phyloP scores from a whole-genome alignment of 2,113 vertebrate genomes.

The Marcusenius ussheri region DNA sequence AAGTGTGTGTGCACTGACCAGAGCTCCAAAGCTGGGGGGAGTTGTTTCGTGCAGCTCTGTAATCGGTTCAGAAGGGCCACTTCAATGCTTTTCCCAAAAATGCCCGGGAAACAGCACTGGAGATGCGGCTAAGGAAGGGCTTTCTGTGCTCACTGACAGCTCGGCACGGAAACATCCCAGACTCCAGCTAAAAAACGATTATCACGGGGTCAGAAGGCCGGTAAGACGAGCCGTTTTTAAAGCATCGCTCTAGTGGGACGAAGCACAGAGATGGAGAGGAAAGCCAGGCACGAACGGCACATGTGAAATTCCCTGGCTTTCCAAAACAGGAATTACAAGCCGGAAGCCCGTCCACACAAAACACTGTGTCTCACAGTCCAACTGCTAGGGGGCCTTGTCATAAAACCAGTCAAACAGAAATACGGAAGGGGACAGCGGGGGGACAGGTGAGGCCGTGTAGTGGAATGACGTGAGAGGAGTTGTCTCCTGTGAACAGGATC shows the following conservation, averaged over 20 bases:
- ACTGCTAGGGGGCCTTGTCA: neutral
- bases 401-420: neutral
- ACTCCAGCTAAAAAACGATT: neutral
- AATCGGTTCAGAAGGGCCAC: neutral
- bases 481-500: neutral
- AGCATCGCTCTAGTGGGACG: neutral
- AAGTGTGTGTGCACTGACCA: neutral
- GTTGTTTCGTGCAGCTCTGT: neutral
- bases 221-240: neutral
- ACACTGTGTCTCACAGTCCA: neutral
- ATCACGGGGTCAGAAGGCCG: neutral
- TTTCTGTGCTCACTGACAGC: neutral
- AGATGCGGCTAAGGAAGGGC: neutral
- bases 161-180: neutral
- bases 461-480: neutral
- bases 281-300: neutral
- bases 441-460: neutral
- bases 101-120: neutral
- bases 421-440: neutral
- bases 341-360: neutral
- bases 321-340: neutral
- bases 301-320: neutral
- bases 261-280: neutral
- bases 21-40: neutral
- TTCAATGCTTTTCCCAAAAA: neutral